Conservation (phyloP, 2,113 vertebrate species). For the Diphyllodes magnificus region DNA sequence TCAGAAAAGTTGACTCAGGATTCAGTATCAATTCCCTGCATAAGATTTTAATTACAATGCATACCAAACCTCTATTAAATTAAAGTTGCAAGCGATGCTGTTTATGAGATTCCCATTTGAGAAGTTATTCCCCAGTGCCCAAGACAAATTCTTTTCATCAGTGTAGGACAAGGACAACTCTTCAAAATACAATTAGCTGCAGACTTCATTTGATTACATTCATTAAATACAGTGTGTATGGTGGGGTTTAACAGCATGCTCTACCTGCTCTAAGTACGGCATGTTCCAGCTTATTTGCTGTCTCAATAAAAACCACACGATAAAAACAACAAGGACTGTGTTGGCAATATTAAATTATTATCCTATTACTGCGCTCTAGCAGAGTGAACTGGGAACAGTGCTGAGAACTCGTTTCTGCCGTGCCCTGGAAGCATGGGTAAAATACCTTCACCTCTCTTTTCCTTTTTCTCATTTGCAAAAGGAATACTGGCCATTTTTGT, state of each 20-base stretch:
- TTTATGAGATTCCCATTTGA: conserved; percentile 50
- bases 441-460: not conserved
- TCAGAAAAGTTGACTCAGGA: conserved; percentile 29
- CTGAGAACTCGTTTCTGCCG: not conserved
- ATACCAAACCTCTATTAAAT: conserved; percentile 52
- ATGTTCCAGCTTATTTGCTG: conserved; percentile 54
- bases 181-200: conserved; percentile 57
- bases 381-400: not conserved
- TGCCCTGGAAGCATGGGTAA: not conserved
- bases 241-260: conserved; percentile 27
- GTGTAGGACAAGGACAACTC: conserved; percentile 41
- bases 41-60: conserved; percentile 55
- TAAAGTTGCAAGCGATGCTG: conserved; percentile 39
- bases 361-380: not conserved
- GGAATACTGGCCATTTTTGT: not conserved
- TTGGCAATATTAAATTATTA: conserved; percentile 44
- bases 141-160: conserved; percentile 57
- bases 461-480: not conserved
- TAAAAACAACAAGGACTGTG: conserved; percentile 28
- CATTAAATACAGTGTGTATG: conserved; percentile 42
- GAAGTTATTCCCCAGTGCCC: conserved; percentile 27
- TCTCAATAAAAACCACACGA: conserved; percentile 33
- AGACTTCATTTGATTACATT: conserved; percentile 55
- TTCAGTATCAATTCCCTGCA: conserved; percentile 20
- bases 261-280: conserved; percentile 40